Evolutionary conservation across 2,888 invertebrate species (phyloP).

Genomic region (Spatulosminthurus flaviceps): DNA sequence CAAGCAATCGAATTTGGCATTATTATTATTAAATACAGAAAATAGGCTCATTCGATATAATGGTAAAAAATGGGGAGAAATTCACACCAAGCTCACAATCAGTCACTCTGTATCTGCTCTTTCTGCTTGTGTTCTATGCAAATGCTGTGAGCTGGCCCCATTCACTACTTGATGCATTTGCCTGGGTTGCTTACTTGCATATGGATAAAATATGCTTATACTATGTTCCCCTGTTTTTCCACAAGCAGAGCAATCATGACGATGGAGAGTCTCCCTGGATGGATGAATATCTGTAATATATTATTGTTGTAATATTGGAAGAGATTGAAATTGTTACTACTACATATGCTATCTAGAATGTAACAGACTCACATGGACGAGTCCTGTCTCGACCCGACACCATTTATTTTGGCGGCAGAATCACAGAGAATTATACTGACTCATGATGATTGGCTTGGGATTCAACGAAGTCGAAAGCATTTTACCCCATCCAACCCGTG

Average conservation of each 20-base stretch:
- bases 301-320: not conserved
- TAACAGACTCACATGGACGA: constrained; percentile 22
- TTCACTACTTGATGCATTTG: too few species aligned
- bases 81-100: not conserved
- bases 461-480: constrained; percentile 58
- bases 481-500: constrained; percentile 53
- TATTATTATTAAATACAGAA: constrained; percentile 5
- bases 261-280: too few species aligned
- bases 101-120: too few species aligned
- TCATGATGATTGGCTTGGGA: constrained; percentile 57
- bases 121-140: too few species aligned
- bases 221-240: not conserved
- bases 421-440: constrained; percentile 57
- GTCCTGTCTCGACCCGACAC: constrained; percentile 58
- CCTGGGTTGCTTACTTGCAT: too few species aligned
- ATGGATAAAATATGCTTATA: not conserved
- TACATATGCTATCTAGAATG: not conserved
- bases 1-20: not conserved
- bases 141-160: too few species aligned
- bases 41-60: not conserved
- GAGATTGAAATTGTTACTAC: constrained; percentile 8
- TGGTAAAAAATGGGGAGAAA: constrained; percentile 2
- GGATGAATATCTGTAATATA: constrained; percentile 14
- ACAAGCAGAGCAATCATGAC: constrained; percentile 6
- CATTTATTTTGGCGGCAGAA: constrained; percentile 56